phyloP scores from a whole-genome alignment of 1,140 invertebrate species.

The Muscidifurax raptorellus region DNA sequence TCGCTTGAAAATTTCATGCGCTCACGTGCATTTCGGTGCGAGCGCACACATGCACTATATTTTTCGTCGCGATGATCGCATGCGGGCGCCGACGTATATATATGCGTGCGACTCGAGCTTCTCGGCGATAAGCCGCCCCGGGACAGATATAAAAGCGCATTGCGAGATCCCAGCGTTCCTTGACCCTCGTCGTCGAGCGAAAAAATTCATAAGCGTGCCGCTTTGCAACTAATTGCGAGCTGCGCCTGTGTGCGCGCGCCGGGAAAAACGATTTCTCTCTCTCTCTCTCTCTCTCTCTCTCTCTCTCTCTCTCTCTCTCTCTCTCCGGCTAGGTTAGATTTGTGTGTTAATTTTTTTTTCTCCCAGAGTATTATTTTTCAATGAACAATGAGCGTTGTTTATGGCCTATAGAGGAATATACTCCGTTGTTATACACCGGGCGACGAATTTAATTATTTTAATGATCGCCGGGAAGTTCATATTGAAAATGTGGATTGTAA shows the following conservation, averaged over 20 bases:
- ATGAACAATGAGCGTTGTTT: slow-evolving; percentile 5
- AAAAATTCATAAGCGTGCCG: slow-evolving; percentile 26
- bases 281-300: background rate
- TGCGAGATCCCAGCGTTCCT: slow-evolving; percentile 41
- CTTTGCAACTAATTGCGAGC: slow-evolving; percentile 23
- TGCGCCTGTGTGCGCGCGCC: background rate
- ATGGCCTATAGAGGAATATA: background rate
- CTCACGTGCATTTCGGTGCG: background rate
- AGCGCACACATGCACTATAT: background rate
- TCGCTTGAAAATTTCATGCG: slow-evolving; percentile 49
- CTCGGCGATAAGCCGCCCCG: slow-evolving; percentile 23
- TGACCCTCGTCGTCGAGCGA: slow-evolving; percentile 20
- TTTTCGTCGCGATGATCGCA: background rate
- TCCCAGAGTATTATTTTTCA: background rate
- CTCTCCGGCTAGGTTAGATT: background rate
- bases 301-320: background rate
- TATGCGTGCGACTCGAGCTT: slow-evolving; percentile 1
- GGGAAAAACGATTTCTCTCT: slow-evolving; percentile 24
- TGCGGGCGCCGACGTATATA: slow-evolving; percentile 12
- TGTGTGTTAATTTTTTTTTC: slow-evolving; percentile 44
- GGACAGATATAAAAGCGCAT: slow-evolving; percentile 42
- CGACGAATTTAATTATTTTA: no score
- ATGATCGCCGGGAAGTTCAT: background rate
- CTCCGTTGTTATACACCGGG: background rate
- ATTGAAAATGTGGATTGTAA: background rate